A percentile compares a stretch with the other conserved stretches of the same genome.
Evolutionary conservation across 1,140 invertebrate genomes (phyloP).

Genomic region (Sipha flava): DNA sequence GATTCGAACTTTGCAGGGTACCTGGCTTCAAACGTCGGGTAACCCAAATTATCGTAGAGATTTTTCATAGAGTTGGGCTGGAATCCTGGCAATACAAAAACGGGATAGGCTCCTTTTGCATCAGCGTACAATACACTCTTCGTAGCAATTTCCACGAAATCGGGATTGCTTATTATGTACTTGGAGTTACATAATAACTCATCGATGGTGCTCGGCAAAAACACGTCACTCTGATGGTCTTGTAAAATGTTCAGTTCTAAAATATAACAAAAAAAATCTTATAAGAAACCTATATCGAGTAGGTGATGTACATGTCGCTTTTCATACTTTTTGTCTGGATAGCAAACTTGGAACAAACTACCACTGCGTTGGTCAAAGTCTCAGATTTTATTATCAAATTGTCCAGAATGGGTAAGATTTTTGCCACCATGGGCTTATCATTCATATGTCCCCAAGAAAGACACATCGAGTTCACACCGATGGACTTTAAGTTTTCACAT

Average conservation of each 20-base stretch:
- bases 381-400: neutral
- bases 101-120: neutral
- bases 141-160: conserved; percentile 20
- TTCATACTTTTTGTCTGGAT: neutral
- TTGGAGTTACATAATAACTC: neutral
- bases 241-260: neutral
- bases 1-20: conserved; percentile 12
- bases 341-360: neutral
- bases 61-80: neutral
- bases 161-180: neutral
- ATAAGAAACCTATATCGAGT: too few species aligned
- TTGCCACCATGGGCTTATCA: neutral
- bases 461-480: neutral
- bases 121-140: conserved; percentile 2
- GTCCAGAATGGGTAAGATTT: neutral
- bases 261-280: neutral
- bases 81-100: conserved; percentile 28
- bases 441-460: neutral
- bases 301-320: too few species aligned
- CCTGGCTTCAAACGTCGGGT: conserved; percentile 28
- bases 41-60: neutral
- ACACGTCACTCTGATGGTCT: neutral
- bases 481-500: neutral
- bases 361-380: neutral
- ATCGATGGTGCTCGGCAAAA: neutral